Base-by-base conservation (phyloP, 2,797 vertebrate genomes). In the Enteromius afrohamiltoni region DNA sequence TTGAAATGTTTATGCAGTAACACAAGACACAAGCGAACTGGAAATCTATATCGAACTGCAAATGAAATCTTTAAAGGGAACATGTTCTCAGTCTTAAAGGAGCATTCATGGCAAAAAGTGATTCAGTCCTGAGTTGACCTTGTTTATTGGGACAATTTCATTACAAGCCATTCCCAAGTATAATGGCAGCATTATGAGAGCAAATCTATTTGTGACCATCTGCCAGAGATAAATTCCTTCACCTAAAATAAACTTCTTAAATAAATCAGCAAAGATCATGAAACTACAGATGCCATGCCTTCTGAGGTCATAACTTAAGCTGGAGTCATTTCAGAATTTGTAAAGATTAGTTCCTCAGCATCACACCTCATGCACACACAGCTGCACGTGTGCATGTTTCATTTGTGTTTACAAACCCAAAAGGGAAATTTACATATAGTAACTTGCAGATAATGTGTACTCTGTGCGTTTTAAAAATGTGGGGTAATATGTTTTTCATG, bases 181-280 rank as follows among this genome's bases (percentile, higher is more conserved):
- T 47, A 77, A 45, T 64, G 17, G 17, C 58, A 45, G 58, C 6
- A 31, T 64, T 64, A 64, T 62, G 29, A 69, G 23, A 68, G 64
- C 42, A 65, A 40, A 80, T 53, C 79, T 73, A 29, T 49, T 60
- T 31, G 23, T 81, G 47, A 19, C 47, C 47, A 17, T 53, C 64
- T 40, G 34, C 53, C 19, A 69, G 31, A 21, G 31, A 79, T 55
- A 69, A 68, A 69, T 53, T 13, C 29, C 47, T 53, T 19, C 21
- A 67, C 45, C 29, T 67, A 17, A 79, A 79, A 79, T 79, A 69
- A 55, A 69, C 64, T 19, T 68, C 64, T 79, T 53, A 19, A 31
- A 68, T 51, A 68, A 68, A 68, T 76, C 53, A 26, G 34, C 53
- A 26, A 26, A 77, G 14, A 60, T 79, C 77, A 37, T 40, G 42